A percentile compares a stretch with the other conserved stretches of the same genome.
Conservation (phyloP, 37 sponge, comb jelly and placozoan species). For the Cliona cf. orientalis region DNA sequence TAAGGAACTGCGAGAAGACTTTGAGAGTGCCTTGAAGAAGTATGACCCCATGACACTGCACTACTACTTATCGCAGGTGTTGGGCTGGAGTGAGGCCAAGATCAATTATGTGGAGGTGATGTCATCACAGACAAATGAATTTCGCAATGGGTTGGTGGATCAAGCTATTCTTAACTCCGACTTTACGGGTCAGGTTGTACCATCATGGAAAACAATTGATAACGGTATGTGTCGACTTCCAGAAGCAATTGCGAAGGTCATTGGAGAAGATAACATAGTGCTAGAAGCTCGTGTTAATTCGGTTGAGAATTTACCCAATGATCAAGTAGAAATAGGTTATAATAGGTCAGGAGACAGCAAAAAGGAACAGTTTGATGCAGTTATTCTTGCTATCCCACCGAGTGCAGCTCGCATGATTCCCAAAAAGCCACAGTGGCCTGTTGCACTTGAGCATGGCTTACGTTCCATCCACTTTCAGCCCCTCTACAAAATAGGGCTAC, state of each 20-base stretch:
- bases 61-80: constrained; percentile 5
- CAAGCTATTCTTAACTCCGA: not conserved
- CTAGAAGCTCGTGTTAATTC: constrained; percentile 6
- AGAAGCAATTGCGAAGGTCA: not conserved
- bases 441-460: not conserved
- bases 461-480: constrained; percentile 18
- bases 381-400: constrained; percentile 35
- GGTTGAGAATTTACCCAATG: not conserved
- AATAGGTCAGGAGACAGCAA: not conserved
- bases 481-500: constrained; percentile 15
- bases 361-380: constrained; percentile 33
- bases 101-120: constrained; percentile 46
- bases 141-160: constrained; percentile 28
- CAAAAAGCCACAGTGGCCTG: constrained; percentile 1
- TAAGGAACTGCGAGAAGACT: constrained; percentile 5
- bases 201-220: constrained; percentile 6
- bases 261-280: constrained; percentile 1
- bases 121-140: constrained; percentile 23
- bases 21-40: constrained; percentile 20
- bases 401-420: not conserved
- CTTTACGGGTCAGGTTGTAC: not conserved
- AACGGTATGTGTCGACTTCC: not conserved
- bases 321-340: constrained; percentile 4
- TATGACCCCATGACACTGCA: constrained; percentile 20
- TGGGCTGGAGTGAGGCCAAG: constrained; percentile 19